Percentiles rank a stretch among this genome's conserved stretches.
Evolutionary conservation across 2,797 vertebrate species (phyloP).

Genomic region (Pampus argenteus): DNA sequence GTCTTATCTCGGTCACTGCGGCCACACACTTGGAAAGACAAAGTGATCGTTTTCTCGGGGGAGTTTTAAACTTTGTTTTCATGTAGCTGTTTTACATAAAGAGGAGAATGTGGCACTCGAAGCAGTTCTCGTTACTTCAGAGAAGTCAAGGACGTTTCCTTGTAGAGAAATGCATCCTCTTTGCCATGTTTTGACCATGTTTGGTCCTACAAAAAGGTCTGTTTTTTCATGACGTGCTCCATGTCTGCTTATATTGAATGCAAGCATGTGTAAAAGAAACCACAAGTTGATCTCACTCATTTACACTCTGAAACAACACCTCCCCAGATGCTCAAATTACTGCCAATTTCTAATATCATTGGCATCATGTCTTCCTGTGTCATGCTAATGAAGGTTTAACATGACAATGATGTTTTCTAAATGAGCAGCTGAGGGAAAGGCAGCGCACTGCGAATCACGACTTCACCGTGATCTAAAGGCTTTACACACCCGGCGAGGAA

Average conservation of each 20-base stretch:
- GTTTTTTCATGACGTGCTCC: too few species aligned
- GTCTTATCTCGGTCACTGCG: not conserved
- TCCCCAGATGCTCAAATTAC: conserved; percentile 64
- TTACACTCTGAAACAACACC: conserved; percentile 45
- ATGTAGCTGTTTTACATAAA: not conserved
- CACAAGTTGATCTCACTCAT: conserved; percentile 40
- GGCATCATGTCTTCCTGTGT: conserved; percentile 79
- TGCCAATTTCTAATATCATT: conserved; percentile 79
- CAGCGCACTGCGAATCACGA: conserved; percentile 19
- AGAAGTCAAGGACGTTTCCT: conserved; percentile 36
- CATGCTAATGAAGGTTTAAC: conserved; percentile 81
- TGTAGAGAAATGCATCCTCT: not conserved
- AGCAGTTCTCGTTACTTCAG: conserved; percentile 10
- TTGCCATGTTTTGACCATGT: conserved; percentile 21
- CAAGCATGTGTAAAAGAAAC: conserved; percentile 33
- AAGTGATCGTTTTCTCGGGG: not conserved
- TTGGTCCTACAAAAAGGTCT: conserved; percentile 17
- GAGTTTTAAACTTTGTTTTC: conserved; percentile 9
- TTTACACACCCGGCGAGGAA: conserved; percentile 27
- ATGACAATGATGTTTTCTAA: conserved; percentile 79
- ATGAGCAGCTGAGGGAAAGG: conserved; percentile 71
- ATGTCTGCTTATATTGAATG: too few species aligned
- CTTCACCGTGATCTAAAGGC: conserved; percentile 39
- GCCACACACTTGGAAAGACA: conserved; percentile 1
- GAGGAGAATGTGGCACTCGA: not conserved